Conservation (phyloP, 2,113 vertebrate genomes). For the Larimichthys crocea region DNA sequence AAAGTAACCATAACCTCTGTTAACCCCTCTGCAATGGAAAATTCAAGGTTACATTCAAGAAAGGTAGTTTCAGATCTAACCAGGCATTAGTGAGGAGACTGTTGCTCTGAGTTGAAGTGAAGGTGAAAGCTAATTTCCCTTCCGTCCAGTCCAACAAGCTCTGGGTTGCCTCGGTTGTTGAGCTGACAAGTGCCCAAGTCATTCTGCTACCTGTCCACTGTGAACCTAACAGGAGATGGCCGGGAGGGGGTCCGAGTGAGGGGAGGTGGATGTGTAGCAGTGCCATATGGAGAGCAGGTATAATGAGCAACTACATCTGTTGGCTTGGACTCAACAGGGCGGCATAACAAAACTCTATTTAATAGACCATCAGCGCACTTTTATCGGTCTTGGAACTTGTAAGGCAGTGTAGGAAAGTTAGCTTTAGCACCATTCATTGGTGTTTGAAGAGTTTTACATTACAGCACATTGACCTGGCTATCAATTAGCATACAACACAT, state of each 20-base stretch:
- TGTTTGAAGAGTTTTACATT: slow-evolving; percentile 58
- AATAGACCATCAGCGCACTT: slow-evolving; percentile 71
- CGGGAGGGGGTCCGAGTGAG: slow-evolving; percentile 29
- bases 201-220: slow-evolving; percentile 59
- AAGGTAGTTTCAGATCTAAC: slow-evolving; percentile 35
- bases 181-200: slow-evolving; percentile 59
- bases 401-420: slow-evolving; percentile 28
- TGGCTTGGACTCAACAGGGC: slow-evolving; percentile 63
- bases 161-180: slow-evolving; percentile 38
- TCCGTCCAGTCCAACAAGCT: slow-evolving; percentile 49
- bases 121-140: slow-evolving; percentile 64
- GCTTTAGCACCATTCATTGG: slow-evolving; percentile 11
- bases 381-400: slow-evolving; percentile 55
- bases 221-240: slow-evolving; percentile 53
- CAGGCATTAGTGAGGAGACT: slow-evolving; percentile 38
- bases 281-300: slow-evolving; percentile 78
- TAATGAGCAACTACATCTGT: slow-evolving; percentile 82
- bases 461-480: slow-evolving; percentile 45
- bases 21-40: slow-evolving; percentile 37
- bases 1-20: slow-evolving; percentile 23
- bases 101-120: slow-evolving; percentile 47
- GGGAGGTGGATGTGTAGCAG: slow-evolving; percentile 42
- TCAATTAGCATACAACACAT: slow-evolving; percentile 59
- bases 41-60: slow-evolving; percentile 36
- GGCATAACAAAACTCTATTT: slow-evolving; percentile 76